These are phyloP conservation scores for Nebria ingens DNA, from an alignment of 1,140 invertebrate species.

Conservation along the genomic window DNA sequence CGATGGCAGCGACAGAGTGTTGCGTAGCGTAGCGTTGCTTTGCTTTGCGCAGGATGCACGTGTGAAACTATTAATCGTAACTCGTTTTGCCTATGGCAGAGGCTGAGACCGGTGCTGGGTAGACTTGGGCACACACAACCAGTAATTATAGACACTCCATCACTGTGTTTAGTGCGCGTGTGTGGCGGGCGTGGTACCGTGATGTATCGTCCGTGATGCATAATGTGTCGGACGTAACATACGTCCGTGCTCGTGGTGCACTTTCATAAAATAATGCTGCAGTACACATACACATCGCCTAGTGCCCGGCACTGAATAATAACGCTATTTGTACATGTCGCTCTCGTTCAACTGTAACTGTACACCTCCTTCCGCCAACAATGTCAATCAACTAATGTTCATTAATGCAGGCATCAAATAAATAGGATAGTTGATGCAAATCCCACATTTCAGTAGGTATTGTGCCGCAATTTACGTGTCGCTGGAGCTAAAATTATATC, in stretches of 20 bases:
- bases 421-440: no score
- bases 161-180: slow-evolving; percentile 21
- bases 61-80: slow-evolving; percentile 21
- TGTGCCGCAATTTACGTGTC: no score
- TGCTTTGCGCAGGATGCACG: slow-evolving; percentile 16
- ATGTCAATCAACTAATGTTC: no score
- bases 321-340: slow-evolving; percentile 25
- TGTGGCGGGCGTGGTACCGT: slow-evolving; percentile 20
- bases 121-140: slow-evolving; percentile 17
- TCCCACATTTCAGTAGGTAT: no score
- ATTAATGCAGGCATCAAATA: no score
- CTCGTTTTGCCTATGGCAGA: slow-evolving; percentile 17
- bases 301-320: slow-evolving; percentile 22
- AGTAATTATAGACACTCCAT: slow-evolving; percentile 24
- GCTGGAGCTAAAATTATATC: no score
- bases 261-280: not conserved
- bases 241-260: no score
- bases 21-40: no score
- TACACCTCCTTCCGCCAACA: no score
- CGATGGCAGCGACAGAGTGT: no score
- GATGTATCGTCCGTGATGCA: slow-evolving; percentile 23
- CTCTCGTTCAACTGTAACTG: no score
- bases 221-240: slow-evolving; percentile 19
- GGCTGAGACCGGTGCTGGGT: no score
- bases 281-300: not conserved